Base-by-base conservation (phyloP, 2,888 invertebrate species). In the Amblyjoppa fuscipennis region DNA sequence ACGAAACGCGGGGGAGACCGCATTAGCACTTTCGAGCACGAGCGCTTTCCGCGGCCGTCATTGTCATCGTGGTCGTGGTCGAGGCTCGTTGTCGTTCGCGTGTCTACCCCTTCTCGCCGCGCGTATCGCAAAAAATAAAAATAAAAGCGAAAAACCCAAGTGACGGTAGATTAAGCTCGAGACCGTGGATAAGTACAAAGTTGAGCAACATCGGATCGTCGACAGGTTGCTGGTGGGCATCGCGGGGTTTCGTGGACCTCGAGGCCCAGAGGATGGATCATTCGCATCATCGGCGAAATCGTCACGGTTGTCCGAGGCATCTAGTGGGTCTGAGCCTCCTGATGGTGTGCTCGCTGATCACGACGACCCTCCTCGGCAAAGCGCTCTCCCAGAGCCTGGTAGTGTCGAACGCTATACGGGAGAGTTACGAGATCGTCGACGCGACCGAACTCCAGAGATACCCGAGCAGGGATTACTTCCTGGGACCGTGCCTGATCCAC, bases 401-500 rank as follows among this genome's bases (percentile, higher is more conserved):
- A 0, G 70, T 88, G 73, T 49, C 84, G 1, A 73, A 79, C 25
- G 85, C 84, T 6, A 64, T 51, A 2, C 84, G 34, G 7, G 64
- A 71, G 2, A 56, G 25, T 16, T n/a, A 51, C 28, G 66, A 61
- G 9, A 38, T 38, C 7, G 20, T 89, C 4, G 86, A 88, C 38
- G 66, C 78, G 0, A 75, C 75, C 49, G 31, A 79, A 45, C 25
- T 70, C 51, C 51, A 16, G 1, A 0, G 68, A 16, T 74, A 59
- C 11, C 75, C 59, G 4, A 53, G 69, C 7, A 89, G 87, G 53
- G 93, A 94, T 73, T 93, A 89, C 75, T 93, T 94, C 73, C 56
- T 94, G 16, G 94, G 94, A 3, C 94, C 94, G 0, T 94, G 94
- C 73, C 84, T 94, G 45, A 90, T 94, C 4, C 92, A 92, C 66